A percentile compares a stretch with the other conserved stretches of the same genome.
Conservation (phyloP, 1,140 invertebrate genomes). For the Apis dorsata region DNA sequence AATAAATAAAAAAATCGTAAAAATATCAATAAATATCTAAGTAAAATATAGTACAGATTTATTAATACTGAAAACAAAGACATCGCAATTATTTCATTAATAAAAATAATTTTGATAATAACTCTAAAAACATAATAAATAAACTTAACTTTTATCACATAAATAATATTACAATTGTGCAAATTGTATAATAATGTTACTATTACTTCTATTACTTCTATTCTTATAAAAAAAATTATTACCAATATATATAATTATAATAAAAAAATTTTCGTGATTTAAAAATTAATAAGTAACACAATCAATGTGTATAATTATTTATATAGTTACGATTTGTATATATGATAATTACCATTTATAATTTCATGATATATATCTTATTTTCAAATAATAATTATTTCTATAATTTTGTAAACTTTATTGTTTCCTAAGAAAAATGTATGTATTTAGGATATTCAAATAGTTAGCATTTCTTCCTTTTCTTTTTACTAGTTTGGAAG, state of each 20-base stretch:
- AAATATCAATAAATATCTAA: neutral
- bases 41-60: neutral
- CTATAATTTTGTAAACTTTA: conserved; percentile 18
- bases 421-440: neutral
- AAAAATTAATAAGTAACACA: neutral
- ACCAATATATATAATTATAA: neutral
- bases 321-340: neutral
- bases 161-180: neutral
- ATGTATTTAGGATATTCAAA: conserved; percentile 5
- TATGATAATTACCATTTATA: neutral
- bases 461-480: conserved; percentile 7
- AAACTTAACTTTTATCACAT: neutral
- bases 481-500: neutral
- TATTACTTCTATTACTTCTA: neutral
- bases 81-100: neutral
- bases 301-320: neutral
- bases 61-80: conserved; percentile 20
- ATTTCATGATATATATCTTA: neutral
- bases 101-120: neutral
- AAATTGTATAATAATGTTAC: conserved; percentile 4
- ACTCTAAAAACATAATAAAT: neutral
- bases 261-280: neutral
- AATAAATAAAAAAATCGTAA: neutral
- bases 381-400: neutral
- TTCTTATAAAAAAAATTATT: too few species aligned